phyloP scores from a whole-genome alignment of 2,113 vertebrate species.

The Sinocyclocheilus anshuiensis region DNA sequence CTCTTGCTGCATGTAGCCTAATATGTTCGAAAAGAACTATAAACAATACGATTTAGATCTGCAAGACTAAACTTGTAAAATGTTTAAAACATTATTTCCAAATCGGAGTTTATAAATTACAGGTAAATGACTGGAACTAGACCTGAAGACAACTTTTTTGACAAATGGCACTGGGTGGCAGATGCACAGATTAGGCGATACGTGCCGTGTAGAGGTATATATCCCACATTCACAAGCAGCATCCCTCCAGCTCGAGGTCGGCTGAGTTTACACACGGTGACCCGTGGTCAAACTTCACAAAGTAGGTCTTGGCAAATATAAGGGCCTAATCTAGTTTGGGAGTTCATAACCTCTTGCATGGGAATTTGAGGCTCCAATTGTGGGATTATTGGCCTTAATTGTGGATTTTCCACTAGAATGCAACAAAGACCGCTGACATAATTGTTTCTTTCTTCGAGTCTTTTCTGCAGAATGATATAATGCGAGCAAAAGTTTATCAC shows the following conservation, averaged over 20 bases:
- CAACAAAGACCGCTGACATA: slow-evolving; percentile 25
- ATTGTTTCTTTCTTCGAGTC: slow-evolving; percentile 48
- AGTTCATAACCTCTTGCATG: slow-evolving; percentile 54
- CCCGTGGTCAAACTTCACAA: slow-evolving; percentile 47
- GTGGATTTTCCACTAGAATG: slow-evolving; percentile 43
- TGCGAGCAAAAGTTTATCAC: slow-evolving; percentile 35
- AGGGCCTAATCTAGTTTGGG: slow-evolving; percentile 52
- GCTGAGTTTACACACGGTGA: slow-evolving; percentile 37
- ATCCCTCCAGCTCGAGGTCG: neutral
- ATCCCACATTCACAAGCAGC: neutral
- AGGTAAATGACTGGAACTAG: neutral
- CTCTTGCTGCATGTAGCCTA: no score
- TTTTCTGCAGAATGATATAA: slow-evolving; percentile 33
- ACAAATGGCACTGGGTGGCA: neutral
- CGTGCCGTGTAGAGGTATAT: neutral
- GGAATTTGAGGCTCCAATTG: slow-evolving; percentile 55
- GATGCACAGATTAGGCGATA: neutral
- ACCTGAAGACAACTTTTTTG: neutral
- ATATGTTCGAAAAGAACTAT: neutral
- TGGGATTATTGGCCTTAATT: slow-evolving; percentile 46
- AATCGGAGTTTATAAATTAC: neutral
- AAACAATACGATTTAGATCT: neutral
- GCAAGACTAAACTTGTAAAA: neutral
- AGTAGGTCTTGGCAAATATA: slow-evolving; percentile 47
- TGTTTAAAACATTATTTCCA: neutral